Percentiles rank a stretch among this genome's conserved stretches.
Conservation (phyloP, 2,888 invertebrate species). For the Patella ulyssiponensis region DNA sequence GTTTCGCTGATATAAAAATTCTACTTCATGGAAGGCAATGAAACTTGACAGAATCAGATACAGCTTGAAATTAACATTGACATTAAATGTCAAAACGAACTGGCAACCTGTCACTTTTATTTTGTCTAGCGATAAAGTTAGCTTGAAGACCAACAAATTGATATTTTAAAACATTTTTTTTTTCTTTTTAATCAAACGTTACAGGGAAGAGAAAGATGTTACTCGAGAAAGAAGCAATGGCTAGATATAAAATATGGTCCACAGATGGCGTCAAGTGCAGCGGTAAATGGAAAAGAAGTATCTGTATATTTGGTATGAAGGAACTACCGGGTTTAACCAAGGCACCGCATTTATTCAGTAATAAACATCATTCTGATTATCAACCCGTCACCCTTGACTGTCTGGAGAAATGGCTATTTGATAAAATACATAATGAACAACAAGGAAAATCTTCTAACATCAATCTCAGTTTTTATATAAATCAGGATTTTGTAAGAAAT, state of each 20-base stretch:
- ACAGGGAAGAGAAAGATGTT: neutral
- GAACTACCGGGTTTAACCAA: constrained; percentile 10
- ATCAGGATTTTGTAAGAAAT: neutral
- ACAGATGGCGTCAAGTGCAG: neutral
- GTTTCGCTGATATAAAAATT: no score
- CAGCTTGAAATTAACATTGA: no score
- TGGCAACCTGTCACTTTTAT: no score
- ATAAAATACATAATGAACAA: constrained; percentile 11
- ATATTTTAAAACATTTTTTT: no score
- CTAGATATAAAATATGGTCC: neutral
- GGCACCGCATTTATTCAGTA: constrained; percentile 16
- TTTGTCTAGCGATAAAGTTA: no score
- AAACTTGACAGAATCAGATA: no score
- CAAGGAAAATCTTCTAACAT: neutral
- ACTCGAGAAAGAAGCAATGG: neutral
- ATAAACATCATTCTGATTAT: constrained; percentile 8
- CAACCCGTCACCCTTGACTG: constrained; percentile 11
- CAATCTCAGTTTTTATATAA: neutral
- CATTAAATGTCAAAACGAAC: no score
- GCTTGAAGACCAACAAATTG: no score
- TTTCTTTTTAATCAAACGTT: no score
- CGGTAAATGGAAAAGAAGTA: constrained; percentile 9
- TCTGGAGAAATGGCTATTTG: constrained; percentile 16
- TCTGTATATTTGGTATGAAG: constrained; percentile 18
- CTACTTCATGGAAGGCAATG: no score